A percentile compares a stretch with the other conserved stretches of the same genome.
Evolutionary conservation across 2,113 vertebrate genomes (phyloP).

Genomic region (Xiphophorus hellerii): DNA sequence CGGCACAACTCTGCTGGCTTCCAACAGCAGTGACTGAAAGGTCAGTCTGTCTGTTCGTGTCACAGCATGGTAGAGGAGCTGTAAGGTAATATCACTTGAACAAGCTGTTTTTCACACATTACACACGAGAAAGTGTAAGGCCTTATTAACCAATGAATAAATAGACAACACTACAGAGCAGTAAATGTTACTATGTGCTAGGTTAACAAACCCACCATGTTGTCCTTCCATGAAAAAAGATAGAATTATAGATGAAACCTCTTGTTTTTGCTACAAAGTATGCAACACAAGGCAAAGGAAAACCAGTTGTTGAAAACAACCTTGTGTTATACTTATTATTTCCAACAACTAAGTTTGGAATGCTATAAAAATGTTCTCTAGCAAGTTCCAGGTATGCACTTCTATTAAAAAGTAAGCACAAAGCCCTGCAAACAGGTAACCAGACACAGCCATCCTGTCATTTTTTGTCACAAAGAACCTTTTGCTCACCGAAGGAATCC

Average conservation of each 20-base stretch:
- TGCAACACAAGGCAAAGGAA: slow-evolving; percentile 4
- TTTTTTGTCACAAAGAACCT: slow-evolving; percentile 42
- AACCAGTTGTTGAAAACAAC: neutral
- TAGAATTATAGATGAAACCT: slow-evolving; percentile 23
- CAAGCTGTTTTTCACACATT: slow-evolving; percentile 37
- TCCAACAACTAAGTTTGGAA: slow-evolving; percentile 35
- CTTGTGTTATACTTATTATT: slow-evolving; percentile 13
- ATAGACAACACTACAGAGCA: slow-evolving; percentile 30
- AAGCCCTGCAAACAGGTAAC: slow-evolving; percentile 42
- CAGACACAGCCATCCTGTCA: slow-evolving; percentile 41
- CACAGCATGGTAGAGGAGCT: slow-evolving; percentile 60
- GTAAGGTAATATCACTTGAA: slow-evolving; percentile 48
- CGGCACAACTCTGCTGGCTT: slow-evolving; percentile 47
- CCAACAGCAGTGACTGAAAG: slow-evolving; percentile 71
- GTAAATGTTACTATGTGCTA: slow-evolving; percentile 12
- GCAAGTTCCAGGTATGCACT: neutral
- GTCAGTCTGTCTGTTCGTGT: slow-evolving; percentile 74
- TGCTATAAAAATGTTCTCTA: slow-evolving; percentile 12
- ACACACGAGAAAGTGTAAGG: slow-evolving; percentile 30
- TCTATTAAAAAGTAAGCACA: slow-evolving; percentile 40
- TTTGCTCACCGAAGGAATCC: slow-evolving; percentile 19
- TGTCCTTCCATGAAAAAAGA: slow-evolving; percentile 1
- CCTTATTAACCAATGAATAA: slow-evolving; percentile 42
- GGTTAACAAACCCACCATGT: slow-evolving; percentile 7
- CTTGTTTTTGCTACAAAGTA: neutral